These are phyloP conservation scores for Bellardia pandia DNA, from an alignment of 2,888 invertebrate species.

Conservation along the genomic window DNA sequence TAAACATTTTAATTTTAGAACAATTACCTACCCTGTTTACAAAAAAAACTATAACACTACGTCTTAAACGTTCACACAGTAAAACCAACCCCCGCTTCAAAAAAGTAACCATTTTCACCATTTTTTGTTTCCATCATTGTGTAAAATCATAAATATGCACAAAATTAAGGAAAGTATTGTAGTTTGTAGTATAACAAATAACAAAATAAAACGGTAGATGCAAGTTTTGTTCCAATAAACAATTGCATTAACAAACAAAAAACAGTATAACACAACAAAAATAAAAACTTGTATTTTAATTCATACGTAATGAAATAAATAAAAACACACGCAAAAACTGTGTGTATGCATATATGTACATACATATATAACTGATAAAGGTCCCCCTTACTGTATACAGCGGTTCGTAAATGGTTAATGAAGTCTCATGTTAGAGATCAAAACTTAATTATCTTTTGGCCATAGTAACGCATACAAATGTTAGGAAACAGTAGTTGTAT, in stretches of 20 bases:
- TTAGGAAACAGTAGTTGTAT: background rate
- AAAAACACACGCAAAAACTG: background rate
- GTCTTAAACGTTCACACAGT: background rate
- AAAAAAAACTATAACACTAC: background rate
- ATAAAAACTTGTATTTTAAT: constrained; percentile 11
- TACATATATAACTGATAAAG: background rate
- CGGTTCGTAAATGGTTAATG: background rate
- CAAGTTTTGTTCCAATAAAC: constrained; percentile 16
- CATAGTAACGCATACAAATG: background rate
- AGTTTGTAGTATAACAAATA: background rate
- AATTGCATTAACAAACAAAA: background rate
- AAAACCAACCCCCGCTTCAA: background rate
- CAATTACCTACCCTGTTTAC: background rate
- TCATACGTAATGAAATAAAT: constrained; percentile 9
- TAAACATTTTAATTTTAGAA: background rate
- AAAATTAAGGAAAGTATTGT: background rate
- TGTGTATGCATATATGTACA: background rate
- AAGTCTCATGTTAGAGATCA: background rate
- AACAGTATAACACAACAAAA: constrained; percentile 31
- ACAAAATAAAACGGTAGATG: background rate
- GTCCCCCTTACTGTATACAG: background rate
- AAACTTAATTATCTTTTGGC: background rate
- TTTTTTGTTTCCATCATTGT: background rate
- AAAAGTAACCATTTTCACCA: background rate
- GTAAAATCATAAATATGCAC: background rate